Base-by-base conservation (phyloP, 2,113 vertebrate genomes). In the Catharus bicknelli region DNA sequence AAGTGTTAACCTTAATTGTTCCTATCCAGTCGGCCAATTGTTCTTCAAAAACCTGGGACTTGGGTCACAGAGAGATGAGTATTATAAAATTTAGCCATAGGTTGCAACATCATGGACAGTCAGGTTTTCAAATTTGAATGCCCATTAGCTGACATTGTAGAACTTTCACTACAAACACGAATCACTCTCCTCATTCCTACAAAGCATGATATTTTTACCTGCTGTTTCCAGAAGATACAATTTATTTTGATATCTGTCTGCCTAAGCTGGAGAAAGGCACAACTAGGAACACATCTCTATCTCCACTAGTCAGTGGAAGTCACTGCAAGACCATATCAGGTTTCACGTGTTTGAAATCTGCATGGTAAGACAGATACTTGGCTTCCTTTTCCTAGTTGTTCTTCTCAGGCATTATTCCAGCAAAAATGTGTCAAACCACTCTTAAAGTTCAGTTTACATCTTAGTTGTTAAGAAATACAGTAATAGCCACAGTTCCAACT, bases 311-410 rank as follows among this genome's bases (percentile, higher is more conserved):
- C 55, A 51, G 15, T 36, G 18, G 19, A 19, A 5, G 9, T 25
- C 45, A 45, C 61, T 40, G 36, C 11, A 76, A 19, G 6, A 48
- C 5, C 10, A 16, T 21, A 16, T 53, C 26, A 48, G 43, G 8
- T 47, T 68, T 42, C 4, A 51, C 22, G 20, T 10, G 15, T 53
- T 25, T 55, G 36, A 43, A 21, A 12, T 62, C 16, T 47, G 29
- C 6, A 1, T 5, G 4, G 6, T 36, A 13, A 4, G 40, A 12
- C 3, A 47, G 21, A n/a, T 27, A 66, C 6, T 29, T 62, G 26
- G 1, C 32, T 88, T 69, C 63, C 23, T 59, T 73, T 20, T 84
- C 9, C 18, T 58, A 3, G 2, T 61, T 45, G 7, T 22, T 66
- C 26, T 29, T 63, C 38, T 62, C 19, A 63, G 27, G 7, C 7